Evolutionary conservation across 2,113 vertebrate species (phyloP).

Genomic region (Crocuta crocuta): DNA sequence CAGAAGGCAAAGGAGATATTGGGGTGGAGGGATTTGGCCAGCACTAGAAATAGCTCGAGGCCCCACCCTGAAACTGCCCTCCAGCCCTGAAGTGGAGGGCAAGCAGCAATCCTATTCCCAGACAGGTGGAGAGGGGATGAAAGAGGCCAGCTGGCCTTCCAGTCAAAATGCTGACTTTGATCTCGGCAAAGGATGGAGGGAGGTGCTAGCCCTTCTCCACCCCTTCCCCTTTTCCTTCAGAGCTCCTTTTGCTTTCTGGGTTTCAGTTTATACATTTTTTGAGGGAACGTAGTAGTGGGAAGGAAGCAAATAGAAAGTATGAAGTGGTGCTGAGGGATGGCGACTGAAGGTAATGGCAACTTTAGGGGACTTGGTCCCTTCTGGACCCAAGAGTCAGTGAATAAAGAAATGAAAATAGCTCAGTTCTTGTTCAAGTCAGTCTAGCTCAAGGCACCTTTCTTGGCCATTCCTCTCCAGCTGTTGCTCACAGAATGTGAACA

Average conservation of each 20-base stretch:
- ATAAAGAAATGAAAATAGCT: constrained; percentile 51
- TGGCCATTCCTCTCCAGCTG: constrained; percentile 32
- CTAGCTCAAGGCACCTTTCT: constrained; percentile 42
- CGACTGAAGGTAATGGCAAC: not conserved
- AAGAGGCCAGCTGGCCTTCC: constrained; percentile 43
- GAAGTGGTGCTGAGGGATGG: not conserved
- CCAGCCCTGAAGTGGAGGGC: constrained; percentile 57
- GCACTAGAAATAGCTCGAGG: constrained; percentile 72
- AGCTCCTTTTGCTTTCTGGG: constrained; percentile 55
- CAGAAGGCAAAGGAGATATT: constrained; percentile 65
- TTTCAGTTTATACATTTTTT: constrained; percentile 48
- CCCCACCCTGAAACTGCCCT: constrained; percentile 66
- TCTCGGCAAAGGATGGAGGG: constrained; percentile 65
- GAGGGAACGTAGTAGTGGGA: not conserved
- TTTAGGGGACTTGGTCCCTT: not conserved
- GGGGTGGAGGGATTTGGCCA: constrained; percentile 68
- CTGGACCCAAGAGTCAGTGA: constrained; percentile 37
- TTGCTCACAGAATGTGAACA: constrained; percentile 16
- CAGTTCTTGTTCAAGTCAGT: not conserved
- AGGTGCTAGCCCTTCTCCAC: constrained; percentile 47
- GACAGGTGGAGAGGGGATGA: constrained; percentile 71
- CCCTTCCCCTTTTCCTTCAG: not conserved
- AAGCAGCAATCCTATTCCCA: constrained; percentile 59
- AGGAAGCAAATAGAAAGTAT: constrained; percentile 21
- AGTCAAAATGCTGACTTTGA: constrained; percentile 64